phyloP scores from a whole-genome alignment of 2,888 invertebrate species.

The Busseola fusca region DNA sequence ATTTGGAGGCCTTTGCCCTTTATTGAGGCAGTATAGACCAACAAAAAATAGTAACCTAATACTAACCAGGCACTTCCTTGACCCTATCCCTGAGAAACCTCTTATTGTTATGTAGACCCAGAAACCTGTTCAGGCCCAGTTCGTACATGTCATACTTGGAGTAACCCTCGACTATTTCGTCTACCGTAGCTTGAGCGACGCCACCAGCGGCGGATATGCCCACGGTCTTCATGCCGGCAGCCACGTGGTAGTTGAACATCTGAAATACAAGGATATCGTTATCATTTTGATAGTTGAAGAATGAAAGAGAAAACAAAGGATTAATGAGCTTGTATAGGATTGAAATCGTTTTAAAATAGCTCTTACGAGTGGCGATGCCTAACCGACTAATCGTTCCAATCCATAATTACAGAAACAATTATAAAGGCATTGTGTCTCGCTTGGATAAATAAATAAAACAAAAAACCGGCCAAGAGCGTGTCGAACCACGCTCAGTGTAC shows the following conservation, averaged over 20 bases:
- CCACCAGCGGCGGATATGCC: constrained; percentile 99
- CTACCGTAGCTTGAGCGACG: constrained; percentile 96
- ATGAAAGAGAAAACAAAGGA: neutral
- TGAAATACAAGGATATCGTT: constrained; percentile 67
- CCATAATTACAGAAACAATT: neutral
- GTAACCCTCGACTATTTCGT: constrained; percentile 95
- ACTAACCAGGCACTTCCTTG: constrained; percentile 95
- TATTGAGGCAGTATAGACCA: neutral
- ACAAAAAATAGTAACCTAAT: neutral
- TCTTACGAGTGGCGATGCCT: neutral
- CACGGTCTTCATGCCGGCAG: constrained; percentile 98
- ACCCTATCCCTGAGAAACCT: constrained; percentile 97
- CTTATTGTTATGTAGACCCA: constrained; percentile 98
- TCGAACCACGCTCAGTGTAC: too few relatives aligned
- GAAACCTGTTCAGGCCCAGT: constrained; percentile 96
- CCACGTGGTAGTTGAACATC: constrained; percentile 96
- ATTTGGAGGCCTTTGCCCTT: neutral
- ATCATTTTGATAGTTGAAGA: neutral
- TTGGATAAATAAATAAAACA: too few relatives aligned
- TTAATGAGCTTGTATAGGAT: neutral
- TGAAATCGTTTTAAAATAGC: too few relatives aligned
- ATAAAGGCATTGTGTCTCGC: neutral
- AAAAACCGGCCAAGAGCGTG: too few relatives aligned
- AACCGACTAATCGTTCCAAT: neutral
- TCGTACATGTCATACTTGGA: constrained; percentile 96